Evolutionary conservation across 2,113 vertebrate species (phyloP).

Genomic region (Peromyscus polionotus): DNA sequence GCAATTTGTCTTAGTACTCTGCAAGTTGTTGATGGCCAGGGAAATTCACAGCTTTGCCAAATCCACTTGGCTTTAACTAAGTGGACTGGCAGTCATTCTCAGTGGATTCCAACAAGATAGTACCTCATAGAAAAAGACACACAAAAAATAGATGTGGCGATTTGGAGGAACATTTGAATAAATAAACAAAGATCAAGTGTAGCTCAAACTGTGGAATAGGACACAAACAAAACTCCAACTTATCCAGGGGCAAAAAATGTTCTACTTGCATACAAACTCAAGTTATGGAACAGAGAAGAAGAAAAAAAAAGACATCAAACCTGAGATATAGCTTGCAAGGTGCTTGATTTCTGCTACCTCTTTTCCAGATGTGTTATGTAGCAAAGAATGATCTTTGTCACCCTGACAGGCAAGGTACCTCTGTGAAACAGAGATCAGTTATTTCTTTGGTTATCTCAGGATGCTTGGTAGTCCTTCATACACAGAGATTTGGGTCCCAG

Average conservation of each 20-base stretch:
- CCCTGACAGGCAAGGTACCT: constrained; percentile 14
- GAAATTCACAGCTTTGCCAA: neutral
- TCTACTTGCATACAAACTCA: neutral
- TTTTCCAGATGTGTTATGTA: constrained; percentile 51
- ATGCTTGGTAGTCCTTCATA: neutral
- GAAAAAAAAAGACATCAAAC: neutral
- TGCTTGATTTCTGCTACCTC: constrained; percentile 39
- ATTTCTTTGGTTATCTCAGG: constrained; percentile 21
- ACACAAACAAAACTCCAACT: constrained; percentile 13
- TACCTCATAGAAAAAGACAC: constrained; percentile 14
- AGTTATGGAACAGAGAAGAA: constrained; percentile 35
- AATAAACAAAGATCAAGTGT: constrained; percentile 12
- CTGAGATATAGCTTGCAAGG: constrained; percentile 39
- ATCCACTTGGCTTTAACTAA: constrained; percentile 8
- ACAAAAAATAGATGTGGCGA: neutral
- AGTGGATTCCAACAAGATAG: constrained; percentile 15
- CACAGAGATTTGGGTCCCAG: neutral
- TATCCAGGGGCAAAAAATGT: neutral
- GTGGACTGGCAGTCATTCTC: constrained; percentile 21
- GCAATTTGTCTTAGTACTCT: neutral
- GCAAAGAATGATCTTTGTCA: constrained; percentile 66
- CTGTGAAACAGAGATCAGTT: neutral
- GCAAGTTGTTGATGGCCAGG: constrained; percentile 42
- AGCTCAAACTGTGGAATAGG: neutral
- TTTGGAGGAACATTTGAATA: neutral